Evolutionary conservation across 2,888 invertebrate genomes (phyloP), one percentile per base, ranked within the genome.

Genomic region (Alsophila aescularia): DNA sequence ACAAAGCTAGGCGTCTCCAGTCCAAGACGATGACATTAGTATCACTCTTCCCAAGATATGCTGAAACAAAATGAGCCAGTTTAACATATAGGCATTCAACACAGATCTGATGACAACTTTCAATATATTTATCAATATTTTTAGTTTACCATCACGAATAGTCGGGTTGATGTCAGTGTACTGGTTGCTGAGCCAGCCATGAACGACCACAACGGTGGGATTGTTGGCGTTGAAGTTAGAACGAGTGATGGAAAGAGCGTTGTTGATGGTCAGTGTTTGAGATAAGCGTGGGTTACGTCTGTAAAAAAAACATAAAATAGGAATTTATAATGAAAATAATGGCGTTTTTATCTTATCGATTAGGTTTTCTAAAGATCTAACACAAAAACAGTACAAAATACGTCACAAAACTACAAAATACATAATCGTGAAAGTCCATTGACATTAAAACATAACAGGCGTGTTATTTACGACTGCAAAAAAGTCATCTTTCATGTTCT

Each of bases 1-100:
- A 62, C 0, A 56, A 2, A 3, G 83, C 81, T 0, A 81, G 59
- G 0, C 65, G 58, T 27, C 75, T 71, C 84, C 85, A 85, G 47
- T 84, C 83, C 40, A 83, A 10, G 2, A 77, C 67, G 21, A 85
- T 83, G 0, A 84, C 69, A 50, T 85, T 85, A 0, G 63, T 62
- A 9, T 82, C 74, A n/a, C 49, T 60, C 34, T 67, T 71, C 0
- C 39, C 41, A 0, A 84, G 67, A 31, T 36, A 44, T 1, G 35
- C 48, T 49, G 39, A 40, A 29, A 52, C 2, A 47, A 9, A n/a
- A 29, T 29, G 29, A 29, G n/a, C 29, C 10, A n/a, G 10, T 29
- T 1, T 29, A 29, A 5, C 8, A 7, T 7, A 5, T 5, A 24
- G 5, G 24, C 7, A 24, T 24, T 24, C 1, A 24, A 24, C 24